Evolutionary conservation across 2,888 invertebrate genomes (phyloP), one percentile per base, ranked within the genome.

Genomic region (Clostera curtula): DNA sequence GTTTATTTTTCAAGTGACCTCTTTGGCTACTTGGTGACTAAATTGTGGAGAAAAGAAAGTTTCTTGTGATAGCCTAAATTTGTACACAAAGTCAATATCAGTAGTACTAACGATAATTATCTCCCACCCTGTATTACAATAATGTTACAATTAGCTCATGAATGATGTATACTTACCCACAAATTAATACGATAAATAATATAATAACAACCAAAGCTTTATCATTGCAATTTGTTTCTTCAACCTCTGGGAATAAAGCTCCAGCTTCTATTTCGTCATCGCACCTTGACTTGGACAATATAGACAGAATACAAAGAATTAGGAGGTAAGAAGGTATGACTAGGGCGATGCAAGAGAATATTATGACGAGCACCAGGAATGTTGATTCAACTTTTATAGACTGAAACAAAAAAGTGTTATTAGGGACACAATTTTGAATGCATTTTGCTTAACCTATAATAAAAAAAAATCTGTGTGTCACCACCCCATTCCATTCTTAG

Each of bases 381-480:
- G 88, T 89, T 7, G 89, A 88, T 61, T 92, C 91, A 56, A 90
- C 83, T 72, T 88, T 88, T 51, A 91, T 82, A 24, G 90, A 88
- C 92, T 92, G 79, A 22, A 80, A 84, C 26, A 31, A 29, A 36
- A 9, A n/a, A n/a, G n/a, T n/a, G n/a, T n/a, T 19, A 19, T 23
- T 17, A 19, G n/a, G n/a, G n/a, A n/a, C n/a, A n/a, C n/a, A n/a
- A n/a, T n/a, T n/a, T n/a, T n/a, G n/a, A n/a, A n/a, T n/a, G n/a
- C n/a, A n/a, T n/a, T n/a, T n/a, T n/a, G n/a, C n/a, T n/a, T n/a
- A n/a, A n/a, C n/a, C n/a, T n/a, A n/a, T n/a, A n/a, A n/a, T n/a
- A n/a, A n/a, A n/a, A n/a, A n/a, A n/a, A n/a, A n/a, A n/a, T n/a
- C n/a, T n/a, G n/a, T n/a, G n/a, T n/a, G n/a, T n/a, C n/a, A n/a